phyloP scores from a whole-genome alignment of 2,888 invertebrate genomes.

The Epinotia brunnichana region DNA sequence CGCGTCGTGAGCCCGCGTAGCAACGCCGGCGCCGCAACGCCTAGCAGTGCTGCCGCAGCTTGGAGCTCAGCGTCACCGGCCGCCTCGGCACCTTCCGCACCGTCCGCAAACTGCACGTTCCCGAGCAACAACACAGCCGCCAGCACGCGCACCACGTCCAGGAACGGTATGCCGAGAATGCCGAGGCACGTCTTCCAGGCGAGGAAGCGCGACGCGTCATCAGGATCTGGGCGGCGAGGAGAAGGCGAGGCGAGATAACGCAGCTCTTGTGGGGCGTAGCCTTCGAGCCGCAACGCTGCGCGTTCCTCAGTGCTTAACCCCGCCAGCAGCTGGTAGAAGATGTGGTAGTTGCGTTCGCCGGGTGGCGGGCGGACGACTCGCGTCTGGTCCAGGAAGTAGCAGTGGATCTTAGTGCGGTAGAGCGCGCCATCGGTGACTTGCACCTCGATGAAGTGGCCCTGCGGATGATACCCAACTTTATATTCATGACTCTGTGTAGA shows the following conservation, averaged over 20 bases:
- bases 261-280: slow-evolving; percentile 91
- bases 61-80: slow-evolving; percentile 93
- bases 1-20: slow-evolving; percentile 92
- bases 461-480: slow-evolving; percentile 39
- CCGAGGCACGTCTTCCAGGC: slow-evolving; percentile 96
- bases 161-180: slow-evolving; percentile 95
- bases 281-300: slow-evolving; percentile 93
- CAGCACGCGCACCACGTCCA: slow-evolving; percentile 95
- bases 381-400: slow-evolving; percentile 97
- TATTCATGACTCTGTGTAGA: not conserved
- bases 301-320: slow-evolving; percentile 94
- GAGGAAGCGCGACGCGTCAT: slow-evolving; percentile 86
- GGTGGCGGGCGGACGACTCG: slow-evolving; percentile 93
- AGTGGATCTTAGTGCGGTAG: slow-evolving; percentile 97
- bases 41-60: slow-evolving; percentile 89
- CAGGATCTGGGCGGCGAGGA: slow-evolving; percentile 81
- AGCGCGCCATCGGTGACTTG: slow-evolving; percentile 97
- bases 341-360: slow-evolving; percentile 97
- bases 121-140: slow-evolving; percentile 95
- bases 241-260: slow-evolving; percentile 88
- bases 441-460: slow-evolving; percentile 98
- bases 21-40: slow-evolving; percentile 88
- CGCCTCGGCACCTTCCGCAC: slow-evolving; percentile 90
- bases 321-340: slow-evolving; percentile 97
- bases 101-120: slow-evolving; percentile 94